A percentile compares a stretch with the other conserved stretches of the same genome.
These are phyloP conservation scores for Monodelphis domestica DNA, from an alignment of 2,797 vertebrate species.

Conservation along the genomic window DNA sequence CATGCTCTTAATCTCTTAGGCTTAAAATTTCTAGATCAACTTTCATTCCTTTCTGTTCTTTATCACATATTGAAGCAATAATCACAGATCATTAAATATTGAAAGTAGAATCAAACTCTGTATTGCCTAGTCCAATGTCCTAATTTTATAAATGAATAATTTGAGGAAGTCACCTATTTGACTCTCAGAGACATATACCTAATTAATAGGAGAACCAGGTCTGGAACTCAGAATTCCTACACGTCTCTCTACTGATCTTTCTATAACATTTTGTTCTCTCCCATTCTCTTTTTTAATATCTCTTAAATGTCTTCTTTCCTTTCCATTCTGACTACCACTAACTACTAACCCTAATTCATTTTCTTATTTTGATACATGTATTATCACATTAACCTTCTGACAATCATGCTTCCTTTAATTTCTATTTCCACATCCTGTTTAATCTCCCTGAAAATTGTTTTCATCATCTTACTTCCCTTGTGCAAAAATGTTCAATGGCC, in stretches of 20 bases:
- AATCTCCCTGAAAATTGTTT: conserved; percentile 23
- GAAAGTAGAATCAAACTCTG: neutral
- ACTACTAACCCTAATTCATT: neutral
- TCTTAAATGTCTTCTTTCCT: conserved; percentile 36
- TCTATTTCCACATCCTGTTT: conserved; percentile 14
- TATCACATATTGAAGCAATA: neutral
- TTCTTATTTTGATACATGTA: conserved; percentile 47
- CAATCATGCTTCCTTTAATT: neutral
- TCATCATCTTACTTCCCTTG: neutral
- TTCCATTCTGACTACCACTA: conserved; percentile 1
- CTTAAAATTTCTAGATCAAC: neutral
- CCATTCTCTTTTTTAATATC: neutral
- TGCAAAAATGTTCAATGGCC: neutral
- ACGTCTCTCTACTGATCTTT: no score
- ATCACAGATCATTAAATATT: neutral
- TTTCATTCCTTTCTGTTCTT: neutral
- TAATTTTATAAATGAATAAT: no score
- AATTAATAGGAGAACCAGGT: no score
- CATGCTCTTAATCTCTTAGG: neutral
- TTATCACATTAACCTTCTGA: no score
- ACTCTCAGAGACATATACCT: no score
- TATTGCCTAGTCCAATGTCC: no score
- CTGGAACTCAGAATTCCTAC: no score
- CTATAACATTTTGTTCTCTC: neutral
- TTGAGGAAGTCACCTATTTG: no score